Conservation (phyloP, 2,797 vertebrate genomes). For the Lacerta bilineata region DNA sequence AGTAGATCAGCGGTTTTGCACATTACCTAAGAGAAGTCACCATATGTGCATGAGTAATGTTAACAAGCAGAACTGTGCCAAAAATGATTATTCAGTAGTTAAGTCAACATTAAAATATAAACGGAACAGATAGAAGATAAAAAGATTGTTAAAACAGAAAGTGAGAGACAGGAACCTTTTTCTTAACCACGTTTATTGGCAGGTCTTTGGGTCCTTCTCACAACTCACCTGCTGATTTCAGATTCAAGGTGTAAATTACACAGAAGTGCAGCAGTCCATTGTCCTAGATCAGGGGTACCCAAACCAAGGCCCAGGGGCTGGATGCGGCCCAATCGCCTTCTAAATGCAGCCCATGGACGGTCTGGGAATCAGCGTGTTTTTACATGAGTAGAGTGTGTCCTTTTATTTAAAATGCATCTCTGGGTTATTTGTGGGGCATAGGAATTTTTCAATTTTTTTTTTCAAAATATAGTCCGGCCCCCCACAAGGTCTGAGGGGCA, state of each 20-base stretch:
- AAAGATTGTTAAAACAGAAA: constrained; percentile 33
- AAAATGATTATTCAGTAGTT: not conserved
- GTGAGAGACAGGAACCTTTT: not conserved
- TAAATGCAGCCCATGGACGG: too few relatives aligned
- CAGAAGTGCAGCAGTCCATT: not conserved
- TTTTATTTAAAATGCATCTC: too few relatives aligned
- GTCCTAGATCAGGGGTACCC: not conserved
- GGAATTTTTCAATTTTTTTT: too few relatives aligned
- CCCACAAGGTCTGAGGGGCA: too few relatives aligned
- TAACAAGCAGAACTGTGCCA: constrained; percentile 32
- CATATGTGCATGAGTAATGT: constrained; percentile 3
- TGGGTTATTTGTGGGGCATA: too few relatives aligned
- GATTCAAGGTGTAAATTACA: not conserved
- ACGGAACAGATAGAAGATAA: not conserved
- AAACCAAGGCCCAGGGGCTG: too few relatives aligned
- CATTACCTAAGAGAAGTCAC: not conserved
- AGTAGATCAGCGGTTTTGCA: constrained; percentile 21
- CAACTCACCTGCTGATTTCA: not conserved
- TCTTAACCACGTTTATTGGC: not conserved
- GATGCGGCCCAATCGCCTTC: too few relatives aligned
- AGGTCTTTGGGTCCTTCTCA: not conserved
- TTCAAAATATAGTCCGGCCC: too few relatives aligned
- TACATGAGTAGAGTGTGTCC: too few relatives aligned
- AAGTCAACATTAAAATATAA: constrained; percentile 35
- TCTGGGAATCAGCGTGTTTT: too few relatives aligned